Evolutionary conservation across 2,888 invertebrate genomes (phyloP).

Genomic region (Melieria crassipennis): DNA sequence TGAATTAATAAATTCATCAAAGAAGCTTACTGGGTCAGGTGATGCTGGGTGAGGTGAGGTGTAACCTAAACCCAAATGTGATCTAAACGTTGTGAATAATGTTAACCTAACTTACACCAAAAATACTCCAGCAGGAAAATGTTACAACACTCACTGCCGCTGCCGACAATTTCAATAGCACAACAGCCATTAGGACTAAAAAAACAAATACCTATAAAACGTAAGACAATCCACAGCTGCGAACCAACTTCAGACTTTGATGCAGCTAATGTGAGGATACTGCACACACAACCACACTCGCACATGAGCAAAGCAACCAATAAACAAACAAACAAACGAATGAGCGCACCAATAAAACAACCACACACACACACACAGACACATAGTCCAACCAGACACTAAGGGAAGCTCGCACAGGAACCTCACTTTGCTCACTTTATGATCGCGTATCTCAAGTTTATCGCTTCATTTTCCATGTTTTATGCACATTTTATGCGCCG

Average conservation of each 20-base stretch:
- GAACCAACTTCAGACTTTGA: conserved; percentile 32
- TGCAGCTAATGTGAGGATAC: conserved; percentile 23
- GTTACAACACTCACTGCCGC: conserved; percentile 1
- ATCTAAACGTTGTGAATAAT: no score
- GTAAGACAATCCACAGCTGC: conserved; percentile 23
- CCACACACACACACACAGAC: conserved; percentile 25
- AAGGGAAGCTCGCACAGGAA: no score
- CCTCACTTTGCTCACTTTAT: conserved; percentile 49
- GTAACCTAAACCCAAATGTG: no score
- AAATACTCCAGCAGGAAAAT: no score
- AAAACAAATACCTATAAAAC: conserved; percentile 35
- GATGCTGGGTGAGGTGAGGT: no score
- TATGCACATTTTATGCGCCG: conserved; percentile 49
- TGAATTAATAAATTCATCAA: no score
- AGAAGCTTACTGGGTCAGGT: no score
- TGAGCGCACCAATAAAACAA: conserved; percentile 9
- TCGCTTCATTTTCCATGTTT: conserved; percentile 62
- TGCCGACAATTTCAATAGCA: conserved; percentile 29
- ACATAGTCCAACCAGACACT: no score
- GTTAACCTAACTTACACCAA: no score
- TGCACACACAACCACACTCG: not conserved
- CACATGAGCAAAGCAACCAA: conserved; percentile 1
- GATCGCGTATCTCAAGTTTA: conserved; percentile 61
- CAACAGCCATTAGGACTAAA: conserved; percentile 32
- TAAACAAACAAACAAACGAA: conserved; percentile 7